These are phyloP conservation scores for Pissodes strobi DNA, from an alignment of 1,140 invertebrate species.

Conservation along the genomic window DNA sequence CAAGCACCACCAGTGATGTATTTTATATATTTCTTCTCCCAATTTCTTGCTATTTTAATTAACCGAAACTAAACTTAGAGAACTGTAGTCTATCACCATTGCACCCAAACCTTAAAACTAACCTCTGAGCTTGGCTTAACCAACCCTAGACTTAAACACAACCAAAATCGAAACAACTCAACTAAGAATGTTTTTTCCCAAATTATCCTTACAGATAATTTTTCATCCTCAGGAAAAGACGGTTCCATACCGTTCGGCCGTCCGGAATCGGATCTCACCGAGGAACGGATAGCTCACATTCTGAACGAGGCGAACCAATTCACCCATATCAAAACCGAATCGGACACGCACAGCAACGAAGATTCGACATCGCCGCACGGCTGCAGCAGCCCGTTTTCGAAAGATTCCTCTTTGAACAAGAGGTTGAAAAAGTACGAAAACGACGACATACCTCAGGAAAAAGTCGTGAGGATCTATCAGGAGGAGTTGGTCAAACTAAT, in stretches of 20 bases:
- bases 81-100: too few species aligned
- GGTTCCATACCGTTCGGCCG: constrained; percentile 75
- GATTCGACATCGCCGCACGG: constrained; percentile 82
- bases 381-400: constrained; percentile 75
- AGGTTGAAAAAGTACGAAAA: constrained; percentile 85
- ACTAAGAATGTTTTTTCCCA: constrained; percentile 28
- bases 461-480: constrained; percentile 95
- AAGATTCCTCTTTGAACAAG: constrained; percentile 71
- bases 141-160: neutral
- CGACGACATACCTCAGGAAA: constrained; percentile 95
- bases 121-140: too few species aligned
- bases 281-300: constrained; percentile 93
- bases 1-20: too few species aligned
- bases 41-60: too few species aligned
- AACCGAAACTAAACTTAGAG: too few species aligned
- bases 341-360: constrained; percentile 73
- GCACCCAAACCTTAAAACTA: too few species aligned
- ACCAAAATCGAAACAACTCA: neutral
- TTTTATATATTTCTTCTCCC: too few species aligned
- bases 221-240: constrained; percentile 73
- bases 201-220: constrained; percentile 52
- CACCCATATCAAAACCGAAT: constrained; percentile 59
- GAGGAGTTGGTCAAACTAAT: constrained; percentile 93
- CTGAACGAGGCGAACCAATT: constrained; percentile 86
- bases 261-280: constrained; percentile 81